Percentiles rank a stretch among this genome's conserved stretches.
Conservation (phyloP, 2,888 invertebrate species). For the Seladonia tumulorum region DNA sequence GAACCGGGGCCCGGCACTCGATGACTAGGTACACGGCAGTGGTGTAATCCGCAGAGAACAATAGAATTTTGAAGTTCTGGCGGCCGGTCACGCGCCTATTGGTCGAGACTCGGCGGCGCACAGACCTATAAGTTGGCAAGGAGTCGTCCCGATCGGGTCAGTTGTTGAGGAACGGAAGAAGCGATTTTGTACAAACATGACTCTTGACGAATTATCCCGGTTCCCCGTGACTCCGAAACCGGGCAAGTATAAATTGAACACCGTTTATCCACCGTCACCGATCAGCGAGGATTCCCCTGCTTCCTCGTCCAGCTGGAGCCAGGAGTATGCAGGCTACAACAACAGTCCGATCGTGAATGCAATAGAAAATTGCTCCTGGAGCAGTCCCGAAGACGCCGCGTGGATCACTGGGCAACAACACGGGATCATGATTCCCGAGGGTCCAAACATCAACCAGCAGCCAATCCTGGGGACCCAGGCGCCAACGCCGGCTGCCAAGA, state of each 20-base stretch:
- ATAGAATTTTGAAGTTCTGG: constrained; percentile 1
- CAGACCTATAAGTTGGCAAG: constrained; percentile 70
- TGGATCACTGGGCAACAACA: background rate
- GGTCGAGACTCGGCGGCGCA: constrained; percentile 42
- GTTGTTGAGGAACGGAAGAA: no score
- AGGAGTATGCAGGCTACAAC: no score
- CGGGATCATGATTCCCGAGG: background rate
- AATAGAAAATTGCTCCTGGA: background rate
- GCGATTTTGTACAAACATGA: no score
- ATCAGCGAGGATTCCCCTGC: no score
- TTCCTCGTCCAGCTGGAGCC: no score
- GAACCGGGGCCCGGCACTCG: no score
- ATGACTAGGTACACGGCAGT: no score
- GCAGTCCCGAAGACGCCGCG: background rate
- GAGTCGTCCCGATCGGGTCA: constrained; percentile 36
- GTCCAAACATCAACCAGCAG: background rate
- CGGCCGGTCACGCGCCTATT: constrained; percentile 39
- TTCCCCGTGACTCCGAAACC: rapidly evolving
- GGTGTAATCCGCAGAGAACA: constrained; percentile 10
- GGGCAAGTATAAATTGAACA: no score
- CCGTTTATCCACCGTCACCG: no score
- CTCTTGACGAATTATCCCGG: no score
- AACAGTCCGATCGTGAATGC: no score
- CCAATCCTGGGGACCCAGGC: background rate
- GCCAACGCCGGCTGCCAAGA: background rate